A percentile compares a stretch with the other conserved stretches of the same genome.
Evolutionary conservation across 64 coral and sea anemone genomes (phyloP).

Genomic region (Pocillopora damicornis): DNA sequence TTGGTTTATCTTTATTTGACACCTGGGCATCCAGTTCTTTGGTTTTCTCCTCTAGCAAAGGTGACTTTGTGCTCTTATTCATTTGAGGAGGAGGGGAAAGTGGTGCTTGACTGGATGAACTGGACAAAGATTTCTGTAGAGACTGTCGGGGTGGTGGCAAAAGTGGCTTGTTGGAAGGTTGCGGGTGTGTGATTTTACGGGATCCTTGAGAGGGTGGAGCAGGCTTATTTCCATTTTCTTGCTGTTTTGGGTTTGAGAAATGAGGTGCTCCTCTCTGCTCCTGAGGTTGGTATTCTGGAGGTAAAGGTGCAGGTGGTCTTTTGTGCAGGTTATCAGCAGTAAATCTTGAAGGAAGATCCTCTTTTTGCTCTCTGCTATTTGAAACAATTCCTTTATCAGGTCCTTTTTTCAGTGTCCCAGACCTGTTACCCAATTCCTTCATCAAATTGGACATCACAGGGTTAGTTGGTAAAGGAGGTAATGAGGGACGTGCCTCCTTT

Average conservation of each 20-base stretch:
- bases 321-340: background rate
- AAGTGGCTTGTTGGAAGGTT: background rate
- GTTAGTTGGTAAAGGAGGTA: background rate
- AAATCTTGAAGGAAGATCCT: background rate
- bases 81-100: background rate
- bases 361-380: background rate
- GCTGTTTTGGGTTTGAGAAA: background rate
- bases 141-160: background rate
- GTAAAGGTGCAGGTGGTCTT: slow-evolving; percentile 30
- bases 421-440: slow-evolving; percentile 47
- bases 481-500: background rate
- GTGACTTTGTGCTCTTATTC: background rate
- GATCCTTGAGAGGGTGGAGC: background rate
- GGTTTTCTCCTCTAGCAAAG: background rate
- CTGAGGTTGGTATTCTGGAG: background rate
- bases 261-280: background rate
- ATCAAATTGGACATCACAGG: slow-evolving; percentile 42
- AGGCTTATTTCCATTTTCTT: slow-evolving; percentile 14
- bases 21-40: slow-evolving; percentile 6
- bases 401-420: background rate
- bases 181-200: background rate
- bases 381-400: background rate
- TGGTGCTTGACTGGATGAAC: background rate
- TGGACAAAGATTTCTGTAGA: background rate
- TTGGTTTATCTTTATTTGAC: slow-evolving; percentile 23